Percentiles rank a stretch among this genome's conserved stretches.
Evolutionary conservation across 1,140 invertebrate genomes (phyloP).

Genomic region (Aphidius ervi): DNA sequence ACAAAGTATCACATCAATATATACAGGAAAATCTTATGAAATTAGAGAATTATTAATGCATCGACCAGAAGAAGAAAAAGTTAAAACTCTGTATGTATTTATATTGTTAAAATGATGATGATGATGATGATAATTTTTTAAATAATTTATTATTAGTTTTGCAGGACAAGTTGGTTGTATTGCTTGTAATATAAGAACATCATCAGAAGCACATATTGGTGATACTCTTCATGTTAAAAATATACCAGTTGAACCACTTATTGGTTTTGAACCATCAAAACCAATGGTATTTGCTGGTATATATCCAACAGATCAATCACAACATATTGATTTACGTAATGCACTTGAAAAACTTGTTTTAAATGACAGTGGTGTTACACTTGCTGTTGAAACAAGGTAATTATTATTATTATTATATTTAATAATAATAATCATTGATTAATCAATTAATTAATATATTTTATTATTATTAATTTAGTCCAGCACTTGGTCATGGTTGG

Average conservation of each 20-base stretch:
- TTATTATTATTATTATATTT: neutral
- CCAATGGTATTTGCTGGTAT: conserved; percentile 95
- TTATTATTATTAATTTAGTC: conserved; percentile 57
- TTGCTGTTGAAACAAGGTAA: conserved; percentile 77
- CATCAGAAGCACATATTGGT: conserved; percentile 76
- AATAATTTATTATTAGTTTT: conserved; percentile 51
- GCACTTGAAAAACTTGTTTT: conserved; percentile 87
- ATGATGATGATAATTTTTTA: conserved; percentile 11
- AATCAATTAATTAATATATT: neutral
- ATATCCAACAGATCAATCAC: conserved; percentile 86
- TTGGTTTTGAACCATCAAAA: conserved; percentile 66
- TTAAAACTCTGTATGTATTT: conserved; percentile 62
- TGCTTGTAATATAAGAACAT: conserved; percentile 75
- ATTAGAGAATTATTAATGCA: conserved; percentile 78
- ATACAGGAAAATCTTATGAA: conserved; percentile 70
- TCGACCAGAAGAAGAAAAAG: conserved; percentile 69
- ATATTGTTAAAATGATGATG: neutral
- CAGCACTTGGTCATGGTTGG: conserved; percentile 92
- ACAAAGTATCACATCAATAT: conserved; percentile 61
- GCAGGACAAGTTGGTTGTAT: conserved; percentile 81
- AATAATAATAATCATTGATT: neutral
- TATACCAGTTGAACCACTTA: conserved; percentile 57
- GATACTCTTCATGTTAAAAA: conserved; percentile 72
- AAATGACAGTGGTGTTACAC: conserved; percentile 90
- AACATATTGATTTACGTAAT: conserved; percentile 66